A percentile compares a stretch with the other conserved stretches of the same genome.
These are phyloP conservation scores for Berghia stephanieae DNA, from an alignment of 1,140 invertebrate species.

Conservation along the genomic window DNA sequence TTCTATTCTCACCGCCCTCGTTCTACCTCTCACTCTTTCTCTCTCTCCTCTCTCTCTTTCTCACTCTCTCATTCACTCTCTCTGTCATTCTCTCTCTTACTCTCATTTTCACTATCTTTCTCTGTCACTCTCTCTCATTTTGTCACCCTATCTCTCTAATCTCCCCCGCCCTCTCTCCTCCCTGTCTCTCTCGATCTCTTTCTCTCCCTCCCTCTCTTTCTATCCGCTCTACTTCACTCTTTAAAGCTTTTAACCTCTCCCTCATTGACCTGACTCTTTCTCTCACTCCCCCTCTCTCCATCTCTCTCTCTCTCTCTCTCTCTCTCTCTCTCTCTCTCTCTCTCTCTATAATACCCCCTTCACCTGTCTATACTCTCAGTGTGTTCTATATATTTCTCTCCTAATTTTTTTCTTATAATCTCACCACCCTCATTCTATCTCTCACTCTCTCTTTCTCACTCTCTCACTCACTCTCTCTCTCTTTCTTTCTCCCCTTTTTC, in stretches of 20 bases:
- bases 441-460: no score
- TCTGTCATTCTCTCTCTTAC: not conserved
- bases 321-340: not conserved
- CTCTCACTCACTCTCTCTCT: no score
- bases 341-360: no score
- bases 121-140: not conserved
- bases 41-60: not conserved
- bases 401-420: not conserved
- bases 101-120: no score
- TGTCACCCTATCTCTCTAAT: not conserved
- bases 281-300: not conserved
- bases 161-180: not conserved
- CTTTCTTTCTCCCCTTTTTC: not conserved
- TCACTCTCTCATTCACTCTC: not conserved
- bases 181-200: no score
- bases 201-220: no score
- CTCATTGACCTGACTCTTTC: not conserved
- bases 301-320: not conserved
- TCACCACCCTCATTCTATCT: no score
- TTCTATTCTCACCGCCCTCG: no score
- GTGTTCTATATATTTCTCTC: not conserved
- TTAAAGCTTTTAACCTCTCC: no score
- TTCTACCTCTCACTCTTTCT: not conserved
- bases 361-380: not conserved
- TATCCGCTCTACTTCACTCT: no score